Conservation (phyloP, 2,113 vertebrate genomes). For the human region DNA sequence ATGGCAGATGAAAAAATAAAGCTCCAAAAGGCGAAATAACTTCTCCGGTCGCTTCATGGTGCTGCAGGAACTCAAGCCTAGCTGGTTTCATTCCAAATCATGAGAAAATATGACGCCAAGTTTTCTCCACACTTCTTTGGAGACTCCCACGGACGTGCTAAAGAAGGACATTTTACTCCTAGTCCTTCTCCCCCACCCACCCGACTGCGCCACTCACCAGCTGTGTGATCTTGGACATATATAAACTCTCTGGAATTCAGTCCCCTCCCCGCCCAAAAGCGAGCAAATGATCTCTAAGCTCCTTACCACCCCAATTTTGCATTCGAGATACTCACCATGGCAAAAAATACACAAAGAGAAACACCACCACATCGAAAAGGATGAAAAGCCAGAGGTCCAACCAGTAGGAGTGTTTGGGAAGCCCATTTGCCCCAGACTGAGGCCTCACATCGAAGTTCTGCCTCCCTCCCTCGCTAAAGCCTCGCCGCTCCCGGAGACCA, state of each 20-base stretch:
- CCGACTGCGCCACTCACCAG: not conserved
- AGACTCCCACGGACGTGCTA: not conserved
- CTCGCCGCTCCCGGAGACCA: not conserved
- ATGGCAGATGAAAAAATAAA: not conserved
- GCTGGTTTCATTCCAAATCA: not conserved
- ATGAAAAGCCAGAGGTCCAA: conserved; percentile 92
- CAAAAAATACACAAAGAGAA: conserved; percentile 88
- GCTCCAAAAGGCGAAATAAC: not conserved
- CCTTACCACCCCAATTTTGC: not conserved
- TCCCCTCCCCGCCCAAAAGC: not conserved
- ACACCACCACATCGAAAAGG: conserved; percentile 88
- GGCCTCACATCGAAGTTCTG: accelerated
- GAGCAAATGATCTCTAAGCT: not conserved
- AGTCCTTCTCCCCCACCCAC: not conserved
- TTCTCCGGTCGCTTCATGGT: not conserved
- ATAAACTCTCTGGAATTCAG: not conserved
- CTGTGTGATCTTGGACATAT: accelerated
- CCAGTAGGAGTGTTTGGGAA: conserved; percentile 92
- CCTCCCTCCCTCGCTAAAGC: accelerated
- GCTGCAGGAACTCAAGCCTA: not conserved
- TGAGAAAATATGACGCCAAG: not conserved
- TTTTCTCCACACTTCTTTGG: not conserved
- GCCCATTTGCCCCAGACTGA: accelerated
- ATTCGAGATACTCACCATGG: conserved; percentile 74
- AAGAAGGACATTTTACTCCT: no score